Percentiles rank a stretch among this genome's conserved stretches.
Evolutionary conservation across 2,888 invertebrate genomes (phyloP).

Genomic region (Amiota mariae): DNA sequence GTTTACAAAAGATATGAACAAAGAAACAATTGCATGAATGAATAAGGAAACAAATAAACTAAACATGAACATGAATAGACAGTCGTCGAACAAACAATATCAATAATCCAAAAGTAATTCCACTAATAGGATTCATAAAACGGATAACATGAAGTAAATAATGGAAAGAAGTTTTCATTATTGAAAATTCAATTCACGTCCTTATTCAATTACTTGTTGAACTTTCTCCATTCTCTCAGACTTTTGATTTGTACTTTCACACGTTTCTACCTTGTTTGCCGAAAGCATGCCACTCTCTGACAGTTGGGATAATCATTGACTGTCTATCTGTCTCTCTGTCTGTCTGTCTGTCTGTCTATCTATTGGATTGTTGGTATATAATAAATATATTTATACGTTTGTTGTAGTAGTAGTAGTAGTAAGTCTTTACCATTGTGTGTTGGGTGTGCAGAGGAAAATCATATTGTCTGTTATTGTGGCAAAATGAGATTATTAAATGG

Average conservation of each 20-base stretch:
- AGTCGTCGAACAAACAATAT: slow-evolving; percentile 37
- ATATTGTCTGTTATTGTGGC: slow-evolving; percentile 68
- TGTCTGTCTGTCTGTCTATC: not conserved
- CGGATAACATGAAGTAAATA: slow-evolving; percentile 67
- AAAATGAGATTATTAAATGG: slow-evolving; percentile 67
- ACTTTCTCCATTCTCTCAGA: slow-evolving; percentile 50
- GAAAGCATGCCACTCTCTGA: not conserved
- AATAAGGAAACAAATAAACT: too few species aligned
- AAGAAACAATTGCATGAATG: too few species aligned
- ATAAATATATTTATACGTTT: too few species aligned
- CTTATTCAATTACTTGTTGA: slow-evolving; percentile 70
- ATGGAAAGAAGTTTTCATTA: slow-evolving; percentile 55
- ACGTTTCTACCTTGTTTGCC: too few species aligned
- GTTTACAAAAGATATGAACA: too few species aligned
- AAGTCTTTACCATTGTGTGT: not conserved
- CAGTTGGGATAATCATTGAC: slow-evolving; percentile 10
- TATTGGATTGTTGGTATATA: not conserved
- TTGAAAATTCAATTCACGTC: slow-evolving; percentile 68
- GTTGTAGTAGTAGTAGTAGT: too few species aligned
- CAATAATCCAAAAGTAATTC: slow-evolving; percentile 57
- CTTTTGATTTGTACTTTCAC: not conserved
- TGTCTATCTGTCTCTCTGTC: slow-evolving; percentile 16
- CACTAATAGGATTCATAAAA: slow-evolving; percentile 68
- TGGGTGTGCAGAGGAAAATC: slow-evolving; percentile 34
- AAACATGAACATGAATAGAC: too few species aligned